Evolutionary conservation across 2,888 invertebrate species (phyloP).

Genomic region (Priocnemis perturbator): DNA sequence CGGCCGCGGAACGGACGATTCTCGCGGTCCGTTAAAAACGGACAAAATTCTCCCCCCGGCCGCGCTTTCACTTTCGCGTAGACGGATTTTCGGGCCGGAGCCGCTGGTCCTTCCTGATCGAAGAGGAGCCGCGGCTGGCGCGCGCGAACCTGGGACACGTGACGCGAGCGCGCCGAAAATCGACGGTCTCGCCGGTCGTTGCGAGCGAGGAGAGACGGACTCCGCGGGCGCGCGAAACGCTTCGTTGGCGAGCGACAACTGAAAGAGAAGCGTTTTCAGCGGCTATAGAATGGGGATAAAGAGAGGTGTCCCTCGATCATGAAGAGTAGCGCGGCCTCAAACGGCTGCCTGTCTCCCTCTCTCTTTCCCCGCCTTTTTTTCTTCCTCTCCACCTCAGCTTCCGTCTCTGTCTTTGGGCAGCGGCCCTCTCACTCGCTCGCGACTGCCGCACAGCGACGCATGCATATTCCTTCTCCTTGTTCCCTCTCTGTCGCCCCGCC

Average conservation of each 20-base stretch:
- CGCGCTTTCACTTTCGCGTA: too few relatives aligned
- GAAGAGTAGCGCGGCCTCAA: constrained; percentile 43
- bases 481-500: constrained; percentile 4
- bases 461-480: background rate
- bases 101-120: background rate
- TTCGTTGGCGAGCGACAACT: constrained; percentile 69
- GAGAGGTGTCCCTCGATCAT: constrained; percentile 57
- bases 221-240: constrained; percentile 52
- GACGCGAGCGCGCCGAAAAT: constrained; percentile 20
- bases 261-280: constrained; percentile 63
- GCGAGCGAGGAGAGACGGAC: too few relatives aligned
- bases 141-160: constrained; percentile 28
- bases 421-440: background rate
- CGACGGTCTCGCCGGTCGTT: background rate
- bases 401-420: constrained; percentile 5
- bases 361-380: constrained; percentile 24
- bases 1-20: too few relatives aligned
- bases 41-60: too few relatives aligned
- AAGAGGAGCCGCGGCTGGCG: background rate
- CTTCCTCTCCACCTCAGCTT: background rate
- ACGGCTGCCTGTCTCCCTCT: constrained; percentile 44
- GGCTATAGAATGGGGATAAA: constrained; percentile 62
- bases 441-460: background rate
- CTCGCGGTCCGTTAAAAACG: too few relatives aligned
- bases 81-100: too few relatives aligned